Conservation (phyloP, 2,888 invertebrate species). For the Scaptodrosophila latifasciaeformis region DNA sequence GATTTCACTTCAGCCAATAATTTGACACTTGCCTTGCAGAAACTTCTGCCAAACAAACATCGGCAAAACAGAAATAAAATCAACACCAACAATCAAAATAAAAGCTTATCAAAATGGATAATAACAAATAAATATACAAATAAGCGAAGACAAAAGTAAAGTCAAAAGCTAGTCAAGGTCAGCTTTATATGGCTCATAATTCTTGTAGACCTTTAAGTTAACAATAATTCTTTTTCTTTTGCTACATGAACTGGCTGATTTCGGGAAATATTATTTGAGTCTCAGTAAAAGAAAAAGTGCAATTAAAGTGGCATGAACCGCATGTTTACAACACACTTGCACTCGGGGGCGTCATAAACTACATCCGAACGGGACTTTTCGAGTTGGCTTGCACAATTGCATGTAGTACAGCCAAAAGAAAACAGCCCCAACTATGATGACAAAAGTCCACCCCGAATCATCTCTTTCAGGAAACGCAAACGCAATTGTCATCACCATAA, state of each 20-base stretch:
- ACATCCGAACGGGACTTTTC: neutral
- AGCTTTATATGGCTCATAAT: too few relatives aligned
- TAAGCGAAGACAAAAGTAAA: too few relatives aligned
- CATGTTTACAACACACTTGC: conserved; percentile 15
- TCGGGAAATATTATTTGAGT: too few relatives aligned
- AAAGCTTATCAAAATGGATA: too few relatives aligned
- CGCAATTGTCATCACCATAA: conserved; percentile 70
- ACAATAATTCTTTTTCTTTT: too few relatives aligned
- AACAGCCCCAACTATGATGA: conserved; percentile 41
- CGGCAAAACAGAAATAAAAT: neutral
- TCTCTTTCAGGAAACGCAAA: conserved; percentile 43
- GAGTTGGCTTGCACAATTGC: conserved; percentile 46
- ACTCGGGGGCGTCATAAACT: conserved; percentile 32
- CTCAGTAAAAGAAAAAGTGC: too few relatives aligned
- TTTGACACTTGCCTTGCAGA: conserved; percentile 50
- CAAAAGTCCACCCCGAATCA: conserved; percentile 16
- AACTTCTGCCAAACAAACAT: neutral
- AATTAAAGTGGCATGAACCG: conserved; percentile 34
- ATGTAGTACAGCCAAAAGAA: conserved; percentile 48
- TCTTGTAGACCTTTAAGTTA: too few relatives aligned
- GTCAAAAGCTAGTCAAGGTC: too few relatives aligned
- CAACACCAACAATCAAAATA: neutral
- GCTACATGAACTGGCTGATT: too few relatives aligned
- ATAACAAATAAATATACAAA: too few relatives aligned
- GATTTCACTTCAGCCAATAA: conserved; percentile 59